Evolutionary conservation across 2,888 invertebrate species (phyloP), one percentile per base, ranked within the genome.

Genomic region (Ophion slaviceki): DNA sequence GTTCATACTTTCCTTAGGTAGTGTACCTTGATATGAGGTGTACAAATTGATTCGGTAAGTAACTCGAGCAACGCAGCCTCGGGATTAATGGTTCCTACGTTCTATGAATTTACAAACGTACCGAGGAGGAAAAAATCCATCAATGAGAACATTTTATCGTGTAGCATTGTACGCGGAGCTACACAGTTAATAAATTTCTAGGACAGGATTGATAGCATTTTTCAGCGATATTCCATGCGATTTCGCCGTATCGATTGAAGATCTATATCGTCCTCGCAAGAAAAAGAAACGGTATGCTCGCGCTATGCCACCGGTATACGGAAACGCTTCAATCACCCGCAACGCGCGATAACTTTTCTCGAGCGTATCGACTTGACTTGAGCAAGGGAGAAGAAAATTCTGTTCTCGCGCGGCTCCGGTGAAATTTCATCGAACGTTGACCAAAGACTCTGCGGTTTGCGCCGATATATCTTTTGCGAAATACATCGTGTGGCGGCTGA

Each of bases 391-490:
- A 77, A 77, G 86, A 80, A 86, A 86, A 84, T 86, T 84, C 77
- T 84, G 81, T 66, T 83, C 76, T 36, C 68, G 68, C 24, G 61
- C 66, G 17, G 53, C 77, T 66, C 77, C 74, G 77, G 86, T 83
- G 74, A 83, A 86, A 86, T 80, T 83, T 76, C 59, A 68, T 83
- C 71, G 71, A 83, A 67, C 62, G 61, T 74, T 80, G 72, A 80
- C 79, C 68, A 75, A 80, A 76, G 28, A 68, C 72, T 57, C 72
- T 71, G 82, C 72, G 82, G 82, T 83, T 67, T 64, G 53, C 59
- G 71, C 57, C 68, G 76, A 83, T 75, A 75, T 61, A 82, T 68
- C 68, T 83, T 81, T 86, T 86, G 83, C 86, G 86, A 86, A 83
- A 83, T 80, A 80, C 53, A 59, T 80, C 79, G 71, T 64, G 57